These are phyloP conservation scores for Cynopterus sphinx DNA, from an alignment of 2,797 vertebrate species.

Conservation along the genomic window DNA sequence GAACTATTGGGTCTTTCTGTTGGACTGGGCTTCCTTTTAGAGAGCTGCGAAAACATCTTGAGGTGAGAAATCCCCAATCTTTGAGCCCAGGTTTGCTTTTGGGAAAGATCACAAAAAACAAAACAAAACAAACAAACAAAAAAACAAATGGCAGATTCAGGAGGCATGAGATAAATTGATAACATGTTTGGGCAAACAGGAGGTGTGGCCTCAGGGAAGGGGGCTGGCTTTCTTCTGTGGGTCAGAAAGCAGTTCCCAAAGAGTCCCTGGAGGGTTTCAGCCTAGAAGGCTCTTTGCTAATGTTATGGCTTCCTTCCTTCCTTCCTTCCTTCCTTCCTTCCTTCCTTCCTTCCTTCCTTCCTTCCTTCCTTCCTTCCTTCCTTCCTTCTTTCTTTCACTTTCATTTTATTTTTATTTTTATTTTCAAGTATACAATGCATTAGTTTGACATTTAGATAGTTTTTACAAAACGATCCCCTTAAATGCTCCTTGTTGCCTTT, in stretches of 20 bases:
- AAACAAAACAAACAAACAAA: too few relatives aligned
- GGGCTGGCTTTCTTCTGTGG: neutral
- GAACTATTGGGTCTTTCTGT: neutral
- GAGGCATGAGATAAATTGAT: neutral
- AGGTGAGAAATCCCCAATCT: neutral
- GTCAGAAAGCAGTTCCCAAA: neutral
- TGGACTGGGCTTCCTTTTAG: slow-evolving; percentile 4
- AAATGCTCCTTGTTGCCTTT: too few relatives aligned
- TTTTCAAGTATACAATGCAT: too few relatives aligned
- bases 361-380: too few relatives aligned
- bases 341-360: too few relatives aligned
- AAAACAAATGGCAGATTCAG: neutral
- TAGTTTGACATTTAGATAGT: too few relatives aligned
- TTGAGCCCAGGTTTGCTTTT: slow-evolving; percentile 6
- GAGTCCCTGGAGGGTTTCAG: neutral
- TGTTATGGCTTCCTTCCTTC: too few relatives aligned
- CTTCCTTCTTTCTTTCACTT: too few relatives aligned
- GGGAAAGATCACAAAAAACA: slow-evolving; percentile 6
- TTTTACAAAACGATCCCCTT: too few relatives aligned
- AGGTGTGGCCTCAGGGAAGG: neutral
- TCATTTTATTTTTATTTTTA: too few relatives aligned
- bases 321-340: too few relatives aligned
- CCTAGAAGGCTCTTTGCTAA: neutral
- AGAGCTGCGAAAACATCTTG: neutral
- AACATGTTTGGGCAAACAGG: slow-evolving; percentile 23